phyloP scores from a whole-genome alignment of 2,797 vertebrate genomes.

The Calcarius lapponicus region DNA sequence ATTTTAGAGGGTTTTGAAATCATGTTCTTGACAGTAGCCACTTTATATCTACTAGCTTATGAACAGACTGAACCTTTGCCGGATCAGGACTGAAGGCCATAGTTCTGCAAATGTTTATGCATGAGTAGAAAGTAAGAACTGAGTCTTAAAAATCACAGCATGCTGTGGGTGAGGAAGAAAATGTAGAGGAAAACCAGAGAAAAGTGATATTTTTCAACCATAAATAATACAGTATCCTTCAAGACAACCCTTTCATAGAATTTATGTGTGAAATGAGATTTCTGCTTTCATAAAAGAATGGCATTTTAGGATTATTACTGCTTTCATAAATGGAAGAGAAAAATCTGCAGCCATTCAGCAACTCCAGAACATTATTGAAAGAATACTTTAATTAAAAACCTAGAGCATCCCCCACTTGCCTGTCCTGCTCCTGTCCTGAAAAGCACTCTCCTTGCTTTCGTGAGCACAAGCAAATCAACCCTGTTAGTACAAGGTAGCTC shows the following conservation, averaged over 20 bases:
- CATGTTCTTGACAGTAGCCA: background rate
- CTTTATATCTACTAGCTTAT: constrained; percentile 2
- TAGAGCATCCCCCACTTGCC: background rate
- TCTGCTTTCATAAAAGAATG: background rate
- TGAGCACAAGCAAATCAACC: constrained; percentile 26
- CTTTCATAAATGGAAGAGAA: background rate
- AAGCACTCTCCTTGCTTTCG: background rate
- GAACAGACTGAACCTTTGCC: background rate
- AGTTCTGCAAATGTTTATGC: constrained; percentile 27
- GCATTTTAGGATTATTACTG: background rate
- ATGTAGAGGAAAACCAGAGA: background rate
- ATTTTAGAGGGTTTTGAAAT: constrained; percentile 2
- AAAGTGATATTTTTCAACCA: constrained; percentile 27
- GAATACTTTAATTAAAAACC: background rate
- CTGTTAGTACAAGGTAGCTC: constrained; percentile 40
- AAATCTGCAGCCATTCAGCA: background rate
- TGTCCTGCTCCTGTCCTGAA: background rate
- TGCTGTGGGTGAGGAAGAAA: background rate
- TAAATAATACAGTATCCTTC: background rate
- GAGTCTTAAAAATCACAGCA: constrained; percentile 14
- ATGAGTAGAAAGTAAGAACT: background rate
- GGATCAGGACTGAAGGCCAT: background rate
- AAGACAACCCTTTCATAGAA: background rate
- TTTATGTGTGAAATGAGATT: background rate
- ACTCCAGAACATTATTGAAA: background rate